Conservation (phyloP, 2,888 invertebrate species). For the Hirtodrosophila confusa region DNA sequence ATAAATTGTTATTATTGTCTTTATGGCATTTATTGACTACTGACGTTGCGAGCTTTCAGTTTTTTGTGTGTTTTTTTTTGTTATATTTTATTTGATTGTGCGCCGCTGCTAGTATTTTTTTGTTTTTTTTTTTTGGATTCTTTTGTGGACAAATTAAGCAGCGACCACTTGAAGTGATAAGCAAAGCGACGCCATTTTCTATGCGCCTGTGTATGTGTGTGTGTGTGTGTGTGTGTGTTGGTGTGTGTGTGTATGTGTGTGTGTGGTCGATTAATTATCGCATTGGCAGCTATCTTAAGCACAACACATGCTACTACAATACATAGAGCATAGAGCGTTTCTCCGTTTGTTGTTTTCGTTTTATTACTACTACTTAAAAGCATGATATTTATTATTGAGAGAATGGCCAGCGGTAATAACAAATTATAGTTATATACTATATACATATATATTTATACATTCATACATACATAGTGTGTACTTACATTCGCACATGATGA, state of each 20-base stretch:
- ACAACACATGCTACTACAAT: conserved; percentile 8
- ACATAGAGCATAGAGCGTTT: not conserved
- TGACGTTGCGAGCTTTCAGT: conserved; percentile 2
- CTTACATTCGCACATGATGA: not conserved
- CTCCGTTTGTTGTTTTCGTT: conserved; percentile 3
- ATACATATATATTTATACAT: not conserved
- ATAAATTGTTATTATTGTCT: conserved; percentile 13
- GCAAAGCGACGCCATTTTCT: conserved; percentile 67
- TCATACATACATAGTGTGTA: conserved; percentile 6
- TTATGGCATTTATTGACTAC: conserved; percentile 21
- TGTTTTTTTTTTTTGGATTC: conserved; percentile 19
- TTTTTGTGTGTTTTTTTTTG: too few relatives aligned
- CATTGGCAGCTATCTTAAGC: conserved; percentile 55
- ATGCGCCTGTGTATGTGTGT: conserved; percentile 18
- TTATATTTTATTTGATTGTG: conserved; percentile 30
- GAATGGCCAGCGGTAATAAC: conserved; percentile 11
- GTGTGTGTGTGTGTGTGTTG: conserved; percentile 19
- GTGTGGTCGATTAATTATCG: conserved; percentile 65
- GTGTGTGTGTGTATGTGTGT: conserved; percentile 29
- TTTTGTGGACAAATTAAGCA: conserved; percentile 51
- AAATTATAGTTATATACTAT: conserved; percentile 15
- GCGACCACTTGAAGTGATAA: conserved; percentile 69
- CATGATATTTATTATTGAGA: conserved; percentile 67
- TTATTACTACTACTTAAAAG: conserved; percentile 47
- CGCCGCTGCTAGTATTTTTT: conserved; percentile 9